Conservation (phyloP, 2,113 vertebrate species). For the Rhinolophus ferrumequinum region DNA sequence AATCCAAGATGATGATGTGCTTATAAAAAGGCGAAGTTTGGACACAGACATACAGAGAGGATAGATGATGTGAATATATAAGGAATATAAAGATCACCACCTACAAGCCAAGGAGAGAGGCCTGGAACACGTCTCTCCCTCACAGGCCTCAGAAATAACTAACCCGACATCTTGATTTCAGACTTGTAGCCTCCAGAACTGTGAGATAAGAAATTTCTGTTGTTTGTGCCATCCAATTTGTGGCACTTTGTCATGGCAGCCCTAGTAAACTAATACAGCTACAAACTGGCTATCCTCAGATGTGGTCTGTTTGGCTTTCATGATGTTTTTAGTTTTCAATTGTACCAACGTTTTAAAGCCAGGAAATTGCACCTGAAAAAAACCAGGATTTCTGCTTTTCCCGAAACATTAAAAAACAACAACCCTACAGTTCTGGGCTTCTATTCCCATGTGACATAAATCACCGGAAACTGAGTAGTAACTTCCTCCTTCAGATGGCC, state of each 20-base stretch:
- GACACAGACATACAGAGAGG: not conserved
- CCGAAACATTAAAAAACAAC: not conserved
- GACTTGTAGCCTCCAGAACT: not conserved
- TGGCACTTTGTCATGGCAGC: not conserved
- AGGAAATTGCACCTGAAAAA: not conserved
- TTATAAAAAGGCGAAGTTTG: not conserved
- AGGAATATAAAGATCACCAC: not conserved
- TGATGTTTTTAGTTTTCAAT: not conserved
- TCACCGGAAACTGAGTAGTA: not conserved
- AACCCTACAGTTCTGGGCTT: not conserved
- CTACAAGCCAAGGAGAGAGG: not conserved
- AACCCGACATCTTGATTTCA: not conserved
- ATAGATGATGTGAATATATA: not conserved
- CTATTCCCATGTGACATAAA: not conserved
- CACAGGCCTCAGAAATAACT: not conserved
- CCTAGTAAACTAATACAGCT: not conserved
- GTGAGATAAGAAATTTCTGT: not conserved
- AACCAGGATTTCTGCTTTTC: not conserved
- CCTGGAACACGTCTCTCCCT: not conserved
- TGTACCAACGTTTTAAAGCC: not conserved
- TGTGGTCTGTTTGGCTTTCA: not conserved
- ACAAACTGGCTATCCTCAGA: not conserved
- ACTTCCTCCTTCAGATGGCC: not conserved
- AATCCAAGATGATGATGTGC: not conserved
- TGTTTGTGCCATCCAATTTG: not conserved